These are phyloP conservation scores for Nomada goodeniana DNA, from an alignment of 2,888 invertebrate species.

Conservation along the genomic window DNA sequence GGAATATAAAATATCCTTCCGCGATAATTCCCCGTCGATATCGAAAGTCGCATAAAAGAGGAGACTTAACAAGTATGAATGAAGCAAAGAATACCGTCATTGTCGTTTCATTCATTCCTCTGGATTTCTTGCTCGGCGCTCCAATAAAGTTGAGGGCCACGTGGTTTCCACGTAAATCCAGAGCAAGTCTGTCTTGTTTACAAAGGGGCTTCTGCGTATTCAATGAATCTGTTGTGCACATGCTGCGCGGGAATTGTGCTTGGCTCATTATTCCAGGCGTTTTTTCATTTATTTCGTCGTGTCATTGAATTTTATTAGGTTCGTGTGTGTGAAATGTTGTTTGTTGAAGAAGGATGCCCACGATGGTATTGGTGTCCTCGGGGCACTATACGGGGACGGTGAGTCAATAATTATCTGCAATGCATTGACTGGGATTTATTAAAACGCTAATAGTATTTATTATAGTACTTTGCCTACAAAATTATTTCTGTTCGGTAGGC, in stretches of 20 bases:
- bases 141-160: slow-evolving; percentile 43
- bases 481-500: no score
- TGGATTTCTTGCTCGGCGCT: slow-evolving; percentile 49
- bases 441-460: no score
- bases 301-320: no score
- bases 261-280: neutral
- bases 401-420: no score
- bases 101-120: slow-evolving; percentile 74
- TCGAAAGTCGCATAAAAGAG: slow-evolving; percentile 23
- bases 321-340: no score
- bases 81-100: slow-evolving; percentile 48
- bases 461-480: no score
- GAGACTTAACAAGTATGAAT: slow-evolving; percentile 53
- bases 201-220: slow-evolving; percentile 41
- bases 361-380: no score
- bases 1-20: slow-evolving; percentile 51
- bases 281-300: neutral
- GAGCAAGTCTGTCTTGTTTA: slow-evolving; percentile 30
- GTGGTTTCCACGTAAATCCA: slow-evolving; percentile 33
- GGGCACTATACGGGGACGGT: no score
- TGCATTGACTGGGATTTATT: no score
- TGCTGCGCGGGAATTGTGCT: slow-evolving; percentile 11
- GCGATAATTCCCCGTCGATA: slow-evolving; percentile 53
- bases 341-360: no score
- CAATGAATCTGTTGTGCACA: slow-evolving; percentile 33